Base-by-base conservation (phyloP, 2,113 vertebrate species). In the Sisor rabdophorus region DNA sequence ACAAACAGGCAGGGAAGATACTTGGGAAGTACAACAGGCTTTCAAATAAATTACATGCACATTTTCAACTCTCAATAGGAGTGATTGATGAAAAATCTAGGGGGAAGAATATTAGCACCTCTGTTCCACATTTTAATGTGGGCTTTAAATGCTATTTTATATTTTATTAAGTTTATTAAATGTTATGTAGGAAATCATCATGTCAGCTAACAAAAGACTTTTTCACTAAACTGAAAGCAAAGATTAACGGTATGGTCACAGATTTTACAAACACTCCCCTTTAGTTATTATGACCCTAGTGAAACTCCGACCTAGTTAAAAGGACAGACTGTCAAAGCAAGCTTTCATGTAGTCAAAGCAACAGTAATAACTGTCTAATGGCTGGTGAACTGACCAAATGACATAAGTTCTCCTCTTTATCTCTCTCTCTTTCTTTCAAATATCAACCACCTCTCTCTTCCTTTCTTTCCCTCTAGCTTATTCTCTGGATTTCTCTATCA, bases 31-130 rank as follows among this genome's bases (percentile, higher is more conserved):
- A 85, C 86, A 79, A 86, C 71, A 77, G 87, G 83, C 89, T 88
- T 88, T 86, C 88, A 91, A 89, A 90, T 90, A 89, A 92, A 92
- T 92, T 90, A 91, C 90, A 91, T 92, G 90, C 88, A 91, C 89
- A 89, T 91, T 92, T 91, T 87, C 90, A 87, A 87, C 86, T 84
- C 89, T 89, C 91, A 91, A 89, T 89, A 86, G 89, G 87, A 84
- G 88, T 91, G 91, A 92, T 92, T 91, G 91, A 92, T 91, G 89
- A 89, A 86, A 83, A 83, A 87, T 88, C 82, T 83, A 70, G 8
- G 2, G n/a, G 32, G 20, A 47, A n/a, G 52, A 75, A 78, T 48
- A 80, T 86, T 75, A 88, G 65, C 32, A 58, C 19, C 50, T 22
- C 32, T 70, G 11, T 24, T 67, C 15, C 40, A 48, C 15, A 47